These are phyloP conservation scores for Eilema depressum DNA, from an alignment of 2,888 invertebrate genomes.

Conservation along the genomic window DNA sequence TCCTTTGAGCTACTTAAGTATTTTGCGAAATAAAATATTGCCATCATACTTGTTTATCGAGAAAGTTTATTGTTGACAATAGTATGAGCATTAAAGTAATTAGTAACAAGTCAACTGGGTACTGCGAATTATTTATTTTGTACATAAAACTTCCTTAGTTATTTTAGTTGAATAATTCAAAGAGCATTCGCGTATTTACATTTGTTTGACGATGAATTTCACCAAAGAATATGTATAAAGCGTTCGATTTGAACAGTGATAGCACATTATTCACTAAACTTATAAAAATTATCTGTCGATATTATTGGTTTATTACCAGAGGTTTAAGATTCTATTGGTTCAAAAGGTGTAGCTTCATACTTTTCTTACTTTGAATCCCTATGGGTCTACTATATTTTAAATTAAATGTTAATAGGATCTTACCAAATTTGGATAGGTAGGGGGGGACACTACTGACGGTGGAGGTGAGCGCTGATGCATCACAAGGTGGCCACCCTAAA, in stretches of 20 bases:
- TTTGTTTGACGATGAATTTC: no score
- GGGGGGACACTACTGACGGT: no score
- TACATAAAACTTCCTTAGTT: neutral
- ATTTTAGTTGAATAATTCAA: neutral
- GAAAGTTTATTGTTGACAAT: neutral
- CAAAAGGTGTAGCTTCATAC: no score
- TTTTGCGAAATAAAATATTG: slow-evolving; percentile 54
- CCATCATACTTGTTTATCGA: slow-evolving; percentile 10
- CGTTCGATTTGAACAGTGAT: neutral
- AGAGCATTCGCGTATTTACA: neutral
- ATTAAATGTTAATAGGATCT: no score
- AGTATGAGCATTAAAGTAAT: neutral
- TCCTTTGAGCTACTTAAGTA: slow-evolving; percentile 61
- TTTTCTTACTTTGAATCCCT: no score
- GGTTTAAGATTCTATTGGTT: no score
- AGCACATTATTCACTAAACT: neutral
- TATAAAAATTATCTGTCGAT: neutral
- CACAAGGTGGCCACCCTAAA: no score
- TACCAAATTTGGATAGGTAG: no score
- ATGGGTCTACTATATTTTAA: no score
- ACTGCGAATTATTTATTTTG: neutral
- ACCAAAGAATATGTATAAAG: neutral
- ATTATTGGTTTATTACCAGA: no score
- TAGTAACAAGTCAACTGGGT: neutral
- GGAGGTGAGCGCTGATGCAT: no score